These are phyloP conservation scores for Salticus scenicus DNA, from an alignment of 2,888 invertebrate species.

Conservation along the genomic window DNA sequence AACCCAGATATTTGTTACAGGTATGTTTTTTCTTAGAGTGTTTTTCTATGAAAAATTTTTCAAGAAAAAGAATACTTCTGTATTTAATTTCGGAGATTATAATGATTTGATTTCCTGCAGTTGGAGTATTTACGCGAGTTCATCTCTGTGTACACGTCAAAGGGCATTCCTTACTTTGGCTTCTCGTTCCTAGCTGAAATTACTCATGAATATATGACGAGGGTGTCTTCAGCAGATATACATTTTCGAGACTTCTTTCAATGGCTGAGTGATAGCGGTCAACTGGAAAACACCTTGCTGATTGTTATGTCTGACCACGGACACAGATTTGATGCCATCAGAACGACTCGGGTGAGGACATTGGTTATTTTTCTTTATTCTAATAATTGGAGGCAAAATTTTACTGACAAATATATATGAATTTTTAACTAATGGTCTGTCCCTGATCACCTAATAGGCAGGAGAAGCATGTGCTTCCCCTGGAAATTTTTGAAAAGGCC, in stretches of 20 bases:
- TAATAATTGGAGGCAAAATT: too few species aligned
- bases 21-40: constrained; percentile 7
- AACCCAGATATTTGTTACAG: constrained; percentile 40
- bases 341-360: constrained; percentile 73
- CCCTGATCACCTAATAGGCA: too few species aligned
- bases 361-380: too few species aligned
- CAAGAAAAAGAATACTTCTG: too few species aligned
- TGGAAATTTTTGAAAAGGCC: too few species aligned
- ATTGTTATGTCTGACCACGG: constrained; percentile 76
- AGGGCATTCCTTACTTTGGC: constrained; percentile 73
- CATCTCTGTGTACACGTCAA: constrained; percentile 72
- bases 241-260: constrained; percentile 75
- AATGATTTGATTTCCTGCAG: too few species aligned
- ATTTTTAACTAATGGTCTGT: too few species aligned
- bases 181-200: constrained; percentile 76
- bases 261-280: constrained; percentile 70
- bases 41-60: too few species aligned
- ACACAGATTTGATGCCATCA: constrained; percentile 75
- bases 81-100: too few species aligned
- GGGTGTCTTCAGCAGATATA: constrained; percentile 75
- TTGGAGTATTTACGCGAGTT: constrained; percentile 75
- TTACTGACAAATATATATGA: too few species aligned
- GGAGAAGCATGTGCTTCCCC: too few species aligned
- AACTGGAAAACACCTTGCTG: constrained; percentile 62
- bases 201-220: constrained; percentile 76